phyloP scores from a whole-genome alignment of 2,797 vertebrate genomes.

The Acrocephalus scirpaceus region DNA sequence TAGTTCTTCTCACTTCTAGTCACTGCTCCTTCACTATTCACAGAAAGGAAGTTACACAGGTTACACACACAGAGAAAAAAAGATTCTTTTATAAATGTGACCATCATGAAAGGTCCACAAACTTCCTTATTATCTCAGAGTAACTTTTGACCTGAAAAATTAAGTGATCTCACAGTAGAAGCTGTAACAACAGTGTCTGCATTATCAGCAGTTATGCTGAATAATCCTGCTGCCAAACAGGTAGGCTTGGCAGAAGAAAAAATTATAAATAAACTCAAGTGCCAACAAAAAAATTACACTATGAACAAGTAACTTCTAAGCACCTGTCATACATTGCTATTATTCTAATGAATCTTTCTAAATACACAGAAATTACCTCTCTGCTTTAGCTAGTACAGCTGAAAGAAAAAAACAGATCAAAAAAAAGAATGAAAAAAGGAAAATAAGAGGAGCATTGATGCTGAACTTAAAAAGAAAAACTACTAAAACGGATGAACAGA shows the following conservation, averaged over 20 bases:
- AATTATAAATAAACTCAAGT: not conserved
- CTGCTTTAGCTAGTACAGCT: not conserved
- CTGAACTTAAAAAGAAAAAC: not conserved
- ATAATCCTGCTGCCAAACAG: not conserved
- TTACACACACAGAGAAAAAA: not conserved
- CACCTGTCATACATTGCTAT: not conserved
- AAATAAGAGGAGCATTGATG: not conserved
- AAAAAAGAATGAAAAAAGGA: not conserved
- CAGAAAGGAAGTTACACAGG: not conserved
- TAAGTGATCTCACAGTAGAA: not conserved
- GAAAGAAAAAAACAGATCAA: not conserved
- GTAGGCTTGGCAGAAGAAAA: not conserved
- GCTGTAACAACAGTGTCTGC: rapidly evolving
- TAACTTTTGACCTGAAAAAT: not conserved
- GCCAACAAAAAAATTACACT: not conserved
- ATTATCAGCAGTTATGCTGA: not conserved
- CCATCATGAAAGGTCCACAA: not conserved
- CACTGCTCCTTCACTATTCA: not conserved
- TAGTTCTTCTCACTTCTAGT: not conserved
- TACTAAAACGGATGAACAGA: not conserved
- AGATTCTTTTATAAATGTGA: not conserved
- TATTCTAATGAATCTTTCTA: not conserved
- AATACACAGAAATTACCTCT: not conserved
- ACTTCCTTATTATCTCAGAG: not conserved
- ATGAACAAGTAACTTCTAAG: not conserved